Evolutionary conservation across 2,888 invertebrate species (phyloP).

Genomic region (Dynastes tityus): DNA sequence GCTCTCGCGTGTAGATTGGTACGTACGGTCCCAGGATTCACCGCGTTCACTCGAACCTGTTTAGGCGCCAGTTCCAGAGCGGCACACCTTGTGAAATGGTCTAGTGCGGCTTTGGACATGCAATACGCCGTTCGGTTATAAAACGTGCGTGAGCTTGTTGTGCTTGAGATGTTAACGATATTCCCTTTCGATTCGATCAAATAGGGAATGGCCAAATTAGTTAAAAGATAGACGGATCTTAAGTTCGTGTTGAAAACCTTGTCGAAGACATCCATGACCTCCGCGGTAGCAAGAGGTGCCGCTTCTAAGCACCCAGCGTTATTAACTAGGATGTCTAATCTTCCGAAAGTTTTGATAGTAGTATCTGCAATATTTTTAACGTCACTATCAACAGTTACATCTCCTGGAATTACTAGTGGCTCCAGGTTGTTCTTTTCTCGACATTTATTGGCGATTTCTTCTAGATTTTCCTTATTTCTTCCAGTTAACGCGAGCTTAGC

Average conservation of each 20-base stretch:
- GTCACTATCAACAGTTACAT: conserved; percentile 80
- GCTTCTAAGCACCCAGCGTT: conserved; percentile 80
- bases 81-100: conserved; percentile 75
- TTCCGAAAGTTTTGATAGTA: conserved; percentile 79
- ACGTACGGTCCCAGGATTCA: conserved; percentile 74
- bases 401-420: conserved; percentile 76
- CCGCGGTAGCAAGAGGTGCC: conserved; percentile 65
- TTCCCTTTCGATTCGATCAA: conserved; percentile 75
- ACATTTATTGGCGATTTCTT: conserved; percentile 72
- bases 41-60: conserved; percentile 72
- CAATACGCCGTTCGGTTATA: background rate
- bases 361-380: conserved; percentile 78
- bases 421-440: conserved; percentile 56
- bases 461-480: conserved; percentile 78
- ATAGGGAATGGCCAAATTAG: conserved; percentile 78
- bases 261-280: conserved; percentile 72
- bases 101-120: conserved; percentile 75
- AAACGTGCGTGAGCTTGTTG: conserved; percentile 5
- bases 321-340: conserved; percentile 85
- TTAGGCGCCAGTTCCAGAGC: conserved; percentile 70
- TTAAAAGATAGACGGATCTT: conserved; percentile 74
- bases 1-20: conserved; percentile 61
- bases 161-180: conserved; percentile 58
- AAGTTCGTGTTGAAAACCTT: conserved; percentile 75
- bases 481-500: conserved; percentile 80